phyloP scores from a whole-genome alignment of 2,888 invertebrate genomes.

The Neocrepidodera transversa region DNA sequence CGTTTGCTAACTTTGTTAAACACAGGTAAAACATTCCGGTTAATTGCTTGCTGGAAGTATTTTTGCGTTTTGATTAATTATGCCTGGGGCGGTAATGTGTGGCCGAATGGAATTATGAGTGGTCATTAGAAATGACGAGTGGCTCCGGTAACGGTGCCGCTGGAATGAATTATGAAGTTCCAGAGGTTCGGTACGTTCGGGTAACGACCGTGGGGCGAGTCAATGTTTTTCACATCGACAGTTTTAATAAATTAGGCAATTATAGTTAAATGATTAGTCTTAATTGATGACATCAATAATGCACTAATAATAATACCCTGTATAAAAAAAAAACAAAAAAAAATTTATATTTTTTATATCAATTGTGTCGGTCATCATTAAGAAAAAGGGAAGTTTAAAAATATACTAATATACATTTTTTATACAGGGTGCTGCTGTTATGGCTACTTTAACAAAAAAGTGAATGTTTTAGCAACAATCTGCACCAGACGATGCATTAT shows the following conservation, averaged over 20 bases:
- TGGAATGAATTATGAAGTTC: slow-evolving; percentile 28
- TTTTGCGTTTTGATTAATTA: slow-evolving; percentile 38
- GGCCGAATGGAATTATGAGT: slow-evolving; percentile 33
- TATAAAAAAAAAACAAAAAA: too few species aligned
- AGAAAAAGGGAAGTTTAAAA: too few species aligned
- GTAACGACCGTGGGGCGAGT: slow-evolving; percentile 15
- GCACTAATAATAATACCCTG: too few species aligned
- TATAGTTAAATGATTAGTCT: too few species aligned
- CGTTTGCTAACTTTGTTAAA: slow-evolving; percentile 45
- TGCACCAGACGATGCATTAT: too few species aligned
- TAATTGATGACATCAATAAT: too few species aligned
- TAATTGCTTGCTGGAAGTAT: slow-evolving; percentile 41
- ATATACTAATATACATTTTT: too few species aligned
- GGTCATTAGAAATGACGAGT: slow-evolving; percentile 34
- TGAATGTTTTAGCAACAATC: too few species aligned
- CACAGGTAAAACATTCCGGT: slow-evolving; percentile 46
- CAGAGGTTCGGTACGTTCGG: slow-evolving; percentile 16
- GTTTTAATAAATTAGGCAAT: slow-evolving; percentile 2
- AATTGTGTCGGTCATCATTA: too few species aligned
- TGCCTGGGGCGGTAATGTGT: slow-evolving; percentile 31
- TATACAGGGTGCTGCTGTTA: too few species aligned
- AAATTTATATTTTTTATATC: too few species aligned
- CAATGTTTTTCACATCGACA: slow-evolving; percentile 22
- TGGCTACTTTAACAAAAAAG: too few species aligned
- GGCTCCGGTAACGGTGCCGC: slow-evolving; percentile 5